phyloP scores from a whole-genome alignment of 1,140 invertebrate genomes.

The Daktulosphaira vitifoliae region DNA sequence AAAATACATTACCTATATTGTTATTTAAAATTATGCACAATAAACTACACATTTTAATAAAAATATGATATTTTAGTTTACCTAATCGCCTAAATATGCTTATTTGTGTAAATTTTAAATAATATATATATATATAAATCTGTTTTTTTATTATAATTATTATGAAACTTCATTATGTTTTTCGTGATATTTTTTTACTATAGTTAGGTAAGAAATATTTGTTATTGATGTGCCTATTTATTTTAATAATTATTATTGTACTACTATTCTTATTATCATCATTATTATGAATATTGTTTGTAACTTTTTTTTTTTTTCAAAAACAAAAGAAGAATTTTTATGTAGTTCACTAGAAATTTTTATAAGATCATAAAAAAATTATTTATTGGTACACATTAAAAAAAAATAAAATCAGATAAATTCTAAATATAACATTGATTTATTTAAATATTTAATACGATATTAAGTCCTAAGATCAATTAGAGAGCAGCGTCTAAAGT shows the following conservation, averaged over 20 bases:
- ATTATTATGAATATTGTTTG: slow-evolving; percentile 5
- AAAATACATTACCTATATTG: too few relatives aligned
- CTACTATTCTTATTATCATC: not conserved
- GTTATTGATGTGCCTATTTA: slow-evolving; percentile 32
- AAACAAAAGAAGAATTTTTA: slow-evolving; percentile 14
- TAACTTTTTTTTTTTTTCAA: slow-evolving; percentile 10
- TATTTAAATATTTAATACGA: too few relatives aligned
- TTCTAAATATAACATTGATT: too few relatives aligned
- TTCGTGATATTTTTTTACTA: slow-evolving; percentile 33
- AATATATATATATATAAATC: not conserved
- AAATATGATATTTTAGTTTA: not conserved
- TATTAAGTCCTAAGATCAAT: too few relatives aligned
- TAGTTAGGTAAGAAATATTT: slow-evolving; percentile 26
- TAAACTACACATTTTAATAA: too few relatives aligned
- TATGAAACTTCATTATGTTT: slow-evolving; percentile 19
- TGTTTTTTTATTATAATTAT: too few relatives aligned
- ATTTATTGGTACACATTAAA: slow-evolving; percentile 25
- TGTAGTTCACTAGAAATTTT: slow-evolving; percentile 6
- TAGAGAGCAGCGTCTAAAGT: too few relatives aligned
- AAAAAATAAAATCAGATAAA: slow-evolving; percentile 24
- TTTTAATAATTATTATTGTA: slow-evolving; percentile 30
- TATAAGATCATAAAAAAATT: slow-evolving; percentile 23
- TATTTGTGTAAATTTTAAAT: slow-evolving; percentile 9
- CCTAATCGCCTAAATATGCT: not conserved
- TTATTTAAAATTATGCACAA: too few relatives aligned